Base-by-base conservation (phyloP, 2,888 invertebrate genomes). In the Eupithecia exiguata region DNA sequence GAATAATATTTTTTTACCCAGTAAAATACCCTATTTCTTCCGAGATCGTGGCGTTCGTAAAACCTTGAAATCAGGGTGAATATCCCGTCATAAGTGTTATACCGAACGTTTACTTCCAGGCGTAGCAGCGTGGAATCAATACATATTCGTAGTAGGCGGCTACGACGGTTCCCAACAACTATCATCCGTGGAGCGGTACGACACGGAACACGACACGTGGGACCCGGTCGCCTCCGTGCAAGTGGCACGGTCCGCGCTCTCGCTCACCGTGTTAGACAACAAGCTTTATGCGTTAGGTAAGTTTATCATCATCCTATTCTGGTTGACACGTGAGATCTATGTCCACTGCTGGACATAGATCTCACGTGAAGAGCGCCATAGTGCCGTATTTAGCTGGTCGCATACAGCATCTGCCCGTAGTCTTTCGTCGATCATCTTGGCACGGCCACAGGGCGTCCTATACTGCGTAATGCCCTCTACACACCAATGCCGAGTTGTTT, bases 131-230 rank as follows among this genome's bases (percentile, higher is more conserved):
- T 94, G 98, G 84, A 97, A 97, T 84, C 97, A 98, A 86, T 97
- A 95, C 88, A 97, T 99, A 80, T 99, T 97, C 90, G 98, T 98
- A n/a, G 97, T 98, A 74, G 99, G 99, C 69, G 99, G 99, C n/a
- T 98, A 98, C 90, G 98, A 98, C 92, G 98, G 98, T 16, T 94
- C 95, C 67, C 95, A 96, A 74, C 98, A 98, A 89, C 94, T 99
- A 69, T 95, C 96, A 73, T 96, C 97, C 0, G 98, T 98, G 18
- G 98, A 99, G 93, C 95, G 94, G 16, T 98, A 97, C 90, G 97
- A 98, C 89, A 97, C 98, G 0, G 98, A 98, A 89, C 96, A 95
- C 68, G 95, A 97, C 87, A 88, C 92, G 1, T 99, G 98, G 99
- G 96, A 97, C 84, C 95, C 94, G 81, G 96, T 97, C 5, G 95